Evolutionary conservation across 2,113 vertebrate genomes (phyloP).

Genomic region (Isurus oxyrinchus): DNA sequence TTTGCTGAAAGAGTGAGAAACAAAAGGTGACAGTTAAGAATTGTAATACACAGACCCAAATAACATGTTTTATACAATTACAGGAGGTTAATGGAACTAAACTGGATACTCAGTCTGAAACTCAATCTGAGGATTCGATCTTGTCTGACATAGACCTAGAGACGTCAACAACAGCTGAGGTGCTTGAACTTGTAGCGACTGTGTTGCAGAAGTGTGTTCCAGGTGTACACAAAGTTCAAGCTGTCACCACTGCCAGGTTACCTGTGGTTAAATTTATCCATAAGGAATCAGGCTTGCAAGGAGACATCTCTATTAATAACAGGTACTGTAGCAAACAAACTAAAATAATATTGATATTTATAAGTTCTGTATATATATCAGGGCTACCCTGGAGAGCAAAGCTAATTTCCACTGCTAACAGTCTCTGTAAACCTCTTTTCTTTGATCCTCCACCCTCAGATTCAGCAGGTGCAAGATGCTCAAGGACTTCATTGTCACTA

Average conservation of each 20-base stretch:
- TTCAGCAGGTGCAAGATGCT: background rate
- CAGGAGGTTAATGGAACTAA: slow-evolving; percentile 9
- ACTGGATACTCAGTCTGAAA: slow-evolving; percentile 41
- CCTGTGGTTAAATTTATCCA: slow-evolving; percentile 84
- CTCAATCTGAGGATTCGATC: slow-evolving; percentile 66
- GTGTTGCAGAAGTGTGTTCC: slow-evolving; percentile 81
- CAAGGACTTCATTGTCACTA: background rate
- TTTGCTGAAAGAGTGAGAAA: background rate
- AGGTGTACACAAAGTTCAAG: slow-evolving; percentile 73
- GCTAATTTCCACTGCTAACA: background rate
- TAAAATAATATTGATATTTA: background rate
- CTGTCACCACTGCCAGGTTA: slow-evolving; percentile 69
- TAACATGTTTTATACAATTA: background rate
- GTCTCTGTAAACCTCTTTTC: background rate
- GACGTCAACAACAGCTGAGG: slow-evolving; percentile 48
- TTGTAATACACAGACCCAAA: background rate
- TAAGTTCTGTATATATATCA: background rate
- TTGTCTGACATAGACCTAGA: slow-evolving; percentile 66
- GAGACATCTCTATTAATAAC: slow-evolving; percentile 82
- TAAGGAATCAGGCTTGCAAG: slow-evolving; percentile 71
- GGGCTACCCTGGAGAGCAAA: background rate
- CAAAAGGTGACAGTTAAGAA: background rate
- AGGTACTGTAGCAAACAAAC: slow-evolving; percentile 53
- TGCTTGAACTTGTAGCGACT: slow-evolving; percentile 70
- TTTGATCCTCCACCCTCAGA: background rate